Conservation (phyloP, 2,113 vertebrate genomes). For the Ranitomeya variabilis region DNA sequence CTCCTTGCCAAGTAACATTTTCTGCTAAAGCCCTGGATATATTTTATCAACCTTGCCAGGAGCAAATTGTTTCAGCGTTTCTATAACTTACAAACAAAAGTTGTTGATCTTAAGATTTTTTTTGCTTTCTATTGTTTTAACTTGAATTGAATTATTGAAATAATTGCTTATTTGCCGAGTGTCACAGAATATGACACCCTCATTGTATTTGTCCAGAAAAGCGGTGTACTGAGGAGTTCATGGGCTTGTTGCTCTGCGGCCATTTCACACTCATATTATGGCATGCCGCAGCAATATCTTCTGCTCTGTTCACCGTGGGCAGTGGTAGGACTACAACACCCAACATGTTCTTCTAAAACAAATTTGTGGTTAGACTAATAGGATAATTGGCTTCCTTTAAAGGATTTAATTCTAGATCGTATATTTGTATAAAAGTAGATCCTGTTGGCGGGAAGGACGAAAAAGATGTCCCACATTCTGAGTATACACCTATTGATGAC, state of each 20-base stretch:
- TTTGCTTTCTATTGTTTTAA: not conserved
- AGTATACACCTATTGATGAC: too few species aligned
- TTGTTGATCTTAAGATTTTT: constrained; percentile 24
- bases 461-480: too few species aligned
- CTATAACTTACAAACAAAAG: constrained; percentile 41
- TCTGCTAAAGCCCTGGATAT: constrained; percentile 33
- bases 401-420: not conserved
- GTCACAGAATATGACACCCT: not conserved
- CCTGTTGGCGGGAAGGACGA: too few species aligned
- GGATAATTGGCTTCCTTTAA: not conserved
- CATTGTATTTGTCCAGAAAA: not conserved
- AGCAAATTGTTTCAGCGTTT: constrained; percentile 32
- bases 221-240: not conserved
- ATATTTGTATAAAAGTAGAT: not conserved
- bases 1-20: constrained; percentile 40
- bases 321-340: not conserved
- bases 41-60: constrained; percentile 44
- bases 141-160: not conserved
- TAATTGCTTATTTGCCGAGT: not conserved
- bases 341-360: not conserved
- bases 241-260: not conserved
- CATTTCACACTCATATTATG: not conserved
- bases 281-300: not conserved
- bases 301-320: not conserved
- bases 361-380: not conserved